Conservation (phyloP, 2,888 invertebrate species). For the Rhaphigaster nebulosa region DNA sequence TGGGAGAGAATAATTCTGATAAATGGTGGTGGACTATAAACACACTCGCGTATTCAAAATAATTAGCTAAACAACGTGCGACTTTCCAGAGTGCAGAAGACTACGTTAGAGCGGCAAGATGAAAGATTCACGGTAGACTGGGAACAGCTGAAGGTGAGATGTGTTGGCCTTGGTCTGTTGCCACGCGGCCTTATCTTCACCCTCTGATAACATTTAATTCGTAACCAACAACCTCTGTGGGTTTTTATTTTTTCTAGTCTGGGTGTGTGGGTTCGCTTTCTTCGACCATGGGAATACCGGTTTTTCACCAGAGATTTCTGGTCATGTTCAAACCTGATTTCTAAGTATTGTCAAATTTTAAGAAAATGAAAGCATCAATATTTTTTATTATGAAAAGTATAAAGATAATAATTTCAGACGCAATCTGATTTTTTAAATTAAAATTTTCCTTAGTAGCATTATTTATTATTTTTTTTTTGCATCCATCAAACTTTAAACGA, state of each 20-base stretch:
- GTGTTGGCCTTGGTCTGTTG: conserved; percentile 17
- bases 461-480: too few species aligned
- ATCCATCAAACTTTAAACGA: too few species aligned
- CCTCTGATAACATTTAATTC: conserved; percentile 36
- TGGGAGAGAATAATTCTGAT: too few species aligned
- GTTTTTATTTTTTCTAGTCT: not conserved
- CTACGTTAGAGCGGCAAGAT: not conserved
- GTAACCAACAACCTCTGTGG: not conserved
- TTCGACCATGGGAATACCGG: not conserved
- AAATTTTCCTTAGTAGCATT: too few species aligned
- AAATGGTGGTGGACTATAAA: too few species aligned
- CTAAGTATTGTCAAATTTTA: not conserved
- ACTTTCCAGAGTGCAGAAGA: not conserved
- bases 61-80: too few species aligned
- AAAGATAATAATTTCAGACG: too few species aligned
- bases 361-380: not conserved
- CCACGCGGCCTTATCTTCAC: conserved; percentile 29
- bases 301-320: not conserved
- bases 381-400: too few species aligned
- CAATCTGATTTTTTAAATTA: too few species aligned
- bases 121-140: conserved; percentile 31
- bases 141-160: conserved; percentile 28
- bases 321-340: not conserved
- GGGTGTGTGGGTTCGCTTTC: not conserved
- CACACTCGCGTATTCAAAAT: too few species aligned